Conservation (phyloP, 1,140 invertebrate genomes). For the Delia radicum region DNA sequence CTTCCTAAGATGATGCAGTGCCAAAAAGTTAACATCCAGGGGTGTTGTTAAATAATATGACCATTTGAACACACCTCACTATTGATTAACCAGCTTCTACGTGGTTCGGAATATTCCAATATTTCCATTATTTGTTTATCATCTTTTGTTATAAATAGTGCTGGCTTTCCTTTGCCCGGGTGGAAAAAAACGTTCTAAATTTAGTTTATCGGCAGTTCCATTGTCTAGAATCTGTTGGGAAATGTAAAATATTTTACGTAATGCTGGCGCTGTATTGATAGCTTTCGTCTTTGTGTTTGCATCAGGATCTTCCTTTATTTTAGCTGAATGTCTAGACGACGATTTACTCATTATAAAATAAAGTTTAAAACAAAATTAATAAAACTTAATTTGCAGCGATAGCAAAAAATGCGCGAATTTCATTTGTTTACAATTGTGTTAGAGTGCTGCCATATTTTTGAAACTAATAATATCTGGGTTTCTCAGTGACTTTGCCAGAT, state of each 20-base stretch:
- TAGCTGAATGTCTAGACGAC: slow-evolving; percentile 23
- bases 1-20: slow-evolving; percentile 61
- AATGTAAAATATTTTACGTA: slow-evolving; percentile 43
- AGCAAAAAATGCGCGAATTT: no score
- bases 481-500: no score
- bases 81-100: slow-evolving; percentile 71
- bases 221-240: slow-evolving; percentile 35
- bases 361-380: not conserved
- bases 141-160: slow-evolving; percentile 37
- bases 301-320: slow-evolving; percentile 15
- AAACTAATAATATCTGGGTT: no score
- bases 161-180: slow-evolving; percentile 39
- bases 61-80: slow-evolving; percentile 74
- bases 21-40: slow-evolving; percentile 72
- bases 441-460: no score
- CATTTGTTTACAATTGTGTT: no score
- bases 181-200: slow-evolving; percentile 44
- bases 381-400: not conserved
- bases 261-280: slow-evolving; percentile 17
- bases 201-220: slow-evolving; percentile 29
- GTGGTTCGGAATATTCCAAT: slow-evolving; percentile 66
- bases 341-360: slow-evolving; percentile 20
- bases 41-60: slow-evolving; percentile 70
- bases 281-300: not conserved
- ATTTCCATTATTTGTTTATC: slow-evolving; percentile 63